These are phyloP conservation scores for Helicoverpa zea DNA, from an alignment of 1,140 invertebrate species.

Conservation along the genomic window DNA sequence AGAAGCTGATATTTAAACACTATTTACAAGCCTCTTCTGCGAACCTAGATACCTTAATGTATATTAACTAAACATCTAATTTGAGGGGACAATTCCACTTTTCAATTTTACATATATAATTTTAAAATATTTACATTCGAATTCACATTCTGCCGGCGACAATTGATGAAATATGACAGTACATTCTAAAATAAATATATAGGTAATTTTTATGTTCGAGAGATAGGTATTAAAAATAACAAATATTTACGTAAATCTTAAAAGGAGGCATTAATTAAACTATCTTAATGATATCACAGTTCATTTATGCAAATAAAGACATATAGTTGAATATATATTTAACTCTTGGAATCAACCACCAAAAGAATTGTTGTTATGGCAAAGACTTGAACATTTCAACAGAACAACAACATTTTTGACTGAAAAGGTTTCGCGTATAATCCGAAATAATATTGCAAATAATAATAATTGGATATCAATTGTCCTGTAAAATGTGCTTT, in stretches of 20 bases:
- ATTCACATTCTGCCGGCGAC: slow-evolving; percentile 59
- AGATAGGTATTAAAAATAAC: slow-evolving; percentile 65
- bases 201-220: slow-evolving; percentile 63
- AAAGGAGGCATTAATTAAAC: slow-evolving; percentile 83
- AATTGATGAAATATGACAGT: slow-evolving; percentile 57
- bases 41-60: slow-evolving; percentile 55
- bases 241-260: slow-evolving; percentile 71
- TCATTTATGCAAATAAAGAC: slow-evolving; percentile 85
- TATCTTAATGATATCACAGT: slow-evolving; percentile 85
- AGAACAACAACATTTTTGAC: slow-evolving; percentile 45
- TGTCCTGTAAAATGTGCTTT: slow-evolving; percentile 49
- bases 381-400: slow-evolving; percentile 61
- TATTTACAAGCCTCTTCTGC: slow-evolving; percentile 79
- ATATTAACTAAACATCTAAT: slow-evolving; percentile 58
- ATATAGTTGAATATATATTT: slow-evolving; percentile 50
- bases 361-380: slow-evolving; percentile 70
- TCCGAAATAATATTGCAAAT: slow-evolving; percentile 47
- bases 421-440: neutral
- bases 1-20: slow-evolving; percentile 59
- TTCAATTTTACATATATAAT: slow-evolving; percentile 62
- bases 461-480: slow-evolving; percentile 43
- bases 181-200: slow-evolving; percentile 61
- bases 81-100: slow-evolving; percentile 77
- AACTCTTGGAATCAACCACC: slow-evolving; percentile 61
- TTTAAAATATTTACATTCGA: slow-evolving; percentile 74